Conservation (phyloP, 2,797 vertebrate genomes). For the Acanthurus tractus region DNA sequence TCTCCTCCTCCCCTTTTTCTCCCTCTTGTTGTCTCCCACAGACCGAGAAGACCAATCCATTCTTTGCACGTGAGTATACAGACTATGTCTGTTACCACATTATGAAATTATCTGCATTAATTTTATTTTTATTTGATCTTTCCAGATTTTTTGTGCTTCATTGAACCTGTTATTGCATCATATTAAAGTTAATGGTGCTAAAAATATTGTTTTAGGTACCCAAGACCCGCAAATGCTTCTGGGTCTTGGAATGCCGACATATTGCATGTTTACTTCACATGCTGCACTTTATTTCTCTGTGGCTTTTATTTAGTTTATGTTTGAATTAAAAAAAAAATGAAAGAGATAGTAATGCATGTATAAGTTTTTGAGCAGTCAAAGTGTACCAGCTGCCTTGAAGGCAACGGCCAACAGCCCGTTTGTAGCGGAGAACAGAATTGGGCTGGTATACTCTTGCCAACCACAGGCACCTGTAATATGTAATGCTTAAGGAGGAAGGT, state of each 20-base stretch:
- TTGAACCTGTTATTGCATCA: background rate
- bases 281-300: constrained; percentile 10
- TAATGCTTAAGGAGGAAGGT: background rate
- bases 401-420: too few relatives aligned
- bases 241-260: background rate
- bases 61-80: constrained; percentile 97
- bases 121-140: background rate
- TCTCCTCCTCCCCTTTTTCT: background rate
- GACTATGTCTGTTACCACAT: background rate
- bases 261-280: constrained; percentile 11
- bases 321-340: constrained; percentile 18
- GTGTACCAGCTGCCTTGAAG: background rate
- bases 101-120: background rate
- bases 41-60: constrained; percentile 99
- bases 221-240: background rate
- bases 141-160: background rate
- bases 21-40: constrained; percentile 77
- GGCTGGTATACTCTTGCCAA: background rate
- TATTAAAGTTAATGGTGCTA: background rate
- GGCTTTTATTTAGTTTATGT: background rate
- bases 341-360: constrained; percentile 9
- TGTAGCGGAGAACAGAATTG: background rate
- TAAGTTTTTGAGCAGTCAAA: constrained; percentile 7
- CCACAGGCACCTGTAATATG: background rate
- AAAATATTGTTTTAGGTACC: background rate